phyloP scores from a whole-genome alignment of 2,888 invertebrate genomes.

The Strigamia transsilvanica region DNA sequence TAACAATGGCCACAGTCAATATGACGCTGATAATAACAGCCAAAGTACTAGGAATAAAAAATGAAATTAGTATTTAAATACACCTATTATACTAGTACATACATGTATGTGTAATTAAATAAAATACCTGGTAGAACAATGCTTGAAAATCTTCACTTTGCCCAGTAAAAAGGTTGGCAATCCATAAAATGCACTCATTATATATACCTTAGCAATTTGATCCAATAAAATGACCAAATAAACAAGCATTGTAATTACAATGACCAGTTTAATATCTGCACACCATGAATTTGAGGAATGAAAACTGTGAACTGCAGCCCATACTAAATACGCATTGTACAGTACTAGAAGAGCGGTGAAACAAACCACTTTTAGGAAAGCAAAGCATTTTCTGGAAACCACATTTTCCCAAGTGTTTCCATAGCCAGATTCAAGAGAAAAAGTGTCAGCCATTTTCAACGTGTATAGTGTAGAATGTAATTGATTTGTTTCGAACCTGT shows the following conservation, averaged over 20 bases:
- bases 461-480: too few relatives aligned
- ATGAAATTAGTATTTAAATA: not conserved
- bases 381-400: not conserved
- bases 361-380: not conserved
- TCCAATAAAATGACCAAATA: not conserved
- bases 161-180: not conserved
- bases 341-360: not conserved
- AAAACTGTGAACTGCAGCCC: not conserved
- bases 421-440: not conserved
- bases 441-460: not conserved
- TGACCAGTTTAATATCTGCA: slow-evolving; percentile 2
- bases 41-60: not conserved
- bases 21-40: not conserved
- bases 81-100: not conserved
- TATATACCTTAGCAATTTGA: not conserved
- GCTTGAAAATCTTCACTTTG: not conserved
- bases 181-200: not conserved
- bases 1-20: not conserved
- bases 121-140: not conserved
- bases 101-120: not conserved
- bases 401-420: slow-evolving; percentile 6
- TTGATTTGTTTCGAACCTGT: too few relatives aligned
- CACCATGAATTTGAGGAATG: not conserved
- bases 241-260: not conserved
- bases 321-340: not conserved